Evolutionary conservation across 2,797 vertebrate species (phyloP).

Genomic region (Acipenser oxyrinchus): DNA sequence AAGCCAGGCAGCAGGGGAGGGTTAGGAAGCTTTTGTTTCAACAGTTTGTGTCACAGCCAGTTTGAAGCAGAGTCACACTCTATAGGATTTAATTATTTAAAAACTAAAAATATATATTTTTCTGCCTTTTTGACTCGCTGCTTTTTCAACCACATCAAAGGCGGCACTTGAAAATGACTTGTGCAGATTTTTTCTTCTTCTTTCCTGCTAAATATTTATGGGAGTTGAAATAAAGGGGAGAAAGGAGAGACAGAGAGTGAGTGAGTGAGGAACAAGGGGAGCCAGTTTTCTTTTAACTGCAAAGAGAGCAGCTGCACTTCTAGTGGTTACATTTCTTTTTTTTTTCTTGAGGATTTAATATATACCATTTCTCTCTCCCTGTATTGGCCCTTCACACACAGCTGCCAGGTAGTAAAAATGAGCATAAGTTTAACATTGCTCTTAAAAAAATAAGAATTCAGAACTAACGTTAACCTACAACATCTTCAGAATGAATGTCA

Average conservation of each 20-base stretch:
- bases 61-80: slow-evolving; percentile 20
- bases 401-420: no score
- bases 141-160: slow-evolving; percentile 13
- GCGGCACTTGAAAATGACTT: slow-evolving; percentile 8
- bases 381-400: no score
- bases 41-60: slow-evolving; percentile 14
- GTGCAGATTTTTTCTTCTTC: slow-evolving; percentile 3
- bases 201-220: slow-evolving; percentile 19
- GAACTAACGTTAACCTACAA: no score
- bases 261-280: slow-evolving; percentile 11
- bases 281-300: slow-evolving; percentile 1
- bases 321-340: background rate
- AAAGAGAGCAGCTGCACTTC: background rate
- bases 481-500: no score
- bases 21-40: slow-evolving; percentile 27
- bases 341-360: background rate
- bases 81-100: slow-evolving; percentile 13
- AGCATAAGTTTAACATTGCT: no score
- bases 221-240: background rate
- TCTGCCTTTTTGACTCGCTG: background rate
- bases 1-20: slow-evolving; percentile 20
- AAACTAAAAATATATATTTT: slow-evolving; percentile 4
- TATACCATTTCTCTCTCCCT: background rate
- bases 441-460: no score
- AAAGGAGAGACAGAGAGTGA: slow-evolving; percentile 6